A percentile compares a stretch with the other conserved stretches of the same genome.
These are phyloP conservation scores for Sericinus montela DNA, from an alignment of 2,888 invertebrate genomes.

Conservation along the genomic window DNA sequence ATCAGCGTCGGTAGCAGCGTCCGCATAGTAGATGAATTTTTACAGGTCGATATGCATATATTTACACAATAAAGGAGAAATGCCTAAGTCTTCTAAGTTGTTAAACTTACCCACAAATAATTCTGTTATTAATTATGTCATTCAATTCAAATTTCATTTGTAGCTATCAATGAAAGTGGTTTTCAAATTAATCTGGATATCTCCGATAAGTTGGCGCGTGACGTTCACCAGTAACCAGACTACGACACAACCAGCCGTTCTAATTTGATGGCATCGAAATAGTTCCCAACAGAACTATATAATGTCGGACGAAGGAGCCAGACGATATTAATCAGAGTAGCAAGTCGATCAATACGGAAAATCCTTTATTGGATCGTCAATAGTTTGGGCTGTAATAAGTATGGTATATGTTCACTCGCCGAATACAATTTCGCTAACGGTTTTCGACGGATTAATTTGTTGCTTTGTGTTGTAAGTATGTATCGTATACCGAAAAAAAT, in stretches of 20 bases:
- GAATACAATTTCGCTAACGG: slow-evolving; percentile 17
- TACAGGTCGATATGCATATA: too few relatives aligned
- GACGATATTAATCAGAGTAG: slow-evolving; percentile 26
- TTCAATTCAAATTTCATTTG: too few relatives aligned
- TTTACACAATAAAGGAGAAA: too few relatives aligned
- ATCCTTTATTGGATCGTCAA: slow-evolving; percentile 21
- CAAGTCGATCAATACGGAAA: slow-evolving; percentile 25
- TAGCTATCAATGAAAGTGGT: too few relatives aligned
- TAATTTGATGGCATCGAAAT: slow-evolving; percentile 41
- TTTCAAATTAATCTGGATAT: slow-evolving; percentile 23
- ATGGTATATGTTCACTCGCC: slow-evolving; percentile 18
- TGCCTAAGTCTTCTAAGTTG: too few relatives aligned
- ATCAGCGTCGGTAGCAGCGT: too few relatives aligned
- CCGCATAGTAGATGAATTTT: too few relatives aligned
- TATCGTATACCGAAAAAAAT: neutral
- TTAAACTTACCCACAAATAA: too few relatives aligned
- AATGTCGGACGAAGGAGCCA: slow-evolving; percentile 28
- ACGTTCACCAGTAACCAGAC: slow-evolving; percentile 40
- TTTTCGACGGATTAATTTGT: slow-evolving; percentile 11
- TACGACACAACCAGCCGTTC: slow-evolving; percentile 42
- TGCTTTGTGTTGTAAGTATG: neutral
- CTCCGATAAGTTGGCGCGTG: slow-evolving; percentile 33
- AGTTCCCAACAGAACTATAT: slow-evolving; percentile 30
- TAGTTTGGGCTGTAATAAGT: slow-evolving; percentile 17
- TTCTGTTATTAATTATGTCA: too few relatives aligned